Conservation (phyloP, 2,113 vertebrate species). For the Platycercus adscitus region DNA sequence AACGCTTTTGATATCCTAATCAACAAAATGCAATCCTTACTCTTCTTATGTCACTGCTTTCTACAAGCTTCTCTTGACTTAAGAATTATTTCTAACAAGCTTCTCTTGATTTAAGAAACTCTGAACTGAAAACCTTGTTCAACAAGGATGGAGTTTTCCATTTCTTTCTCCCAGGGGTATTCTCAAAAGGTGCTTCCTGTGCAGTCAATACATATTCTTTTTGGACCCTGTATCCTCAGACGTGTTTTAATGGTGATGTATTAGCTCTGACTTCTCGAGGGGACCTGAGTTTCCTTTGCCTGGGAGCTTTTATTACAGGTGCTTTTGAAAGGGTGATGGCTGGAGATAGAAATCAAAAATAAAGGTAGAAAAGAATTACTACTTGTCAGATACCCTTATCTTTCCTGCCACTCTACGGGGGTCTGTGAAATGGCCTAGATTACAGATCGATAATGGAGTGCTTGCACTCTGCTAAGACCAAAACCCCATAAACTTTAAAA, state of each 20-base stretch:
- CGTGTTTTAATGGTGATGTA: not conserved
- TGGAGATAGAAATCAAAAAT: slow-evolving; percentile 17
- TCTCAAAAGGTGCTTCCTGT: not conserved
- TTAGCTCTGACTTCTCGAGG: not conserved
- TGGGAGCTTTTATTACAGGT: slow-evolving; percentile 12
- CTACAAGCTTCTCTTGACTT: not conserved
- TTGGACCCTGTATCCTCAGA: not conserved
- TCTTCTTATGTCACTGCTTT: not conserved
- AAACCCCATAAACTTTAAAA: not conserved
- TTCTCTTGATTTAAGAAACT: not conserved
- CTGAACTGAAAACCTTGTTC: not conserved
- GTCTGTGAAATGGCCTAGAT: not conserved
- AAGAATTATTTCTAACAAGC: not conserved
- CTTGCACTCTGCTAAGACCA: not conserved
- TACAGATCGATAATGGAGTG: not conserved
- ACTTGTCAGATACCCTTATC: slow-evolving; percentile 19
- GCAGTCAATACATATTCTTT: not conserved
- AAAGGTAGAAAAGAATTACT: slow-evolving; percentile 17
- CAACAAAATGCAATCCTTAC: not conserved
- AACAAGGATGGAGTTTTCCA: not conserved
- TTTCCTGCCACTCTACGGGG: not conserved
- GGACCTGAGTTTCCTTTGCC: not conserved
- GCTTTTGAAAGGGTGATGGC: not conserved
- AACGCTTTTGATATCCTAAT: not conserved
- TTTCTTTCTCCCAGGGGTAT: not conserved